Percentiles rank a stretch among this genome's conserved stretches.
These are phyloP conservation scores for Python bivittatus DNA, from an alignment of 2,113 vertebrate species.

Conservation along the genomic window DNA sequence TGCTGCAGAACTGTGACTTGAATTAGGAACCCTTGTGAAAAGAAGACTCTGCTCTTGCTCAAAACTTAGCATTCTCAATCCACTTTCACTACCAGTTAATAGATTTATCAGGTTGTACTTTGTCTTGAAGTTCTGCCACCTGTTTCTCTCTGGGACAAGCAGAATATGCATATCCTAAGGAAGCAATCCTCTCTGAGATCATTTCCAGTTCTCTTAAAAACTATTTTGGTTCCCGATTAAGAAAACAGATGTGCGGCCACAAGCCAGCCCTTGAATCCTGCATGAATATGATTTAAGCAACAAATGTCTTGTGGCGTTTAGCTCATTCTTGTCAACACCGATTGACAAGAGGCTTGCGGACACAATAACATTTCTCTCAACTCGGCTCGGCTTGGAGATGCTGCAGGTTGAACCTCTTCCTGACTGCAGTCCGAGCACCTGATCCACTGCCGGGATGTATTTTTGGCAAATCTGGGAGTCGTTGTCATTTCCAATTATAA, in stretches of 20 bases:
- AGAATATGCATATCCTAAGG: not conserved
- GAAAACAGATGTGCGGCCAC: not conserved
- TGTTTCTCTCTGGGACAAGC: not conserved
- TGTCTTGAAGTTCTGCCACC: not conserved
- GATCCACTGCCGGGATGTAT: not conserved
- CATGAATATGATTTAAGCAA: not conserved
- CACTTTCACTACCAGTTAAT: not conserved
- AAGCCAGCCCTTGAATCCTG: not conserved
- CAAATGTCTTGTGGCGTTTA: not conserved
- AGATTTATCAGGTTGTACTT: not conserved
- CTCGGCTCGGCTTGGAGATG: not conserved
- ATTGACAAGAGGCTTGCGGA: not conserved
- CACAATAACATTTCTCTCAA: not conserved
- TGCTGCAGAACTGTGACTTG: slow-evolving; percentile 1
- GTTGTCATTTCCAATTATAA: not conserved
- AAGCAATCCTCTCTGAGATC: not conserved
- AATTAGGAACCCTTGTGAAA: not conserved
- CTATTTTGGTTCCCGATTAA: not conserved
- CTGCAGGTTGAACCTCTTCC: not conserved
- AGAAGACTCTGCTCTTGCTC: not conserved
- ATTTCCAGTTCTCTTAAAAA: not conserved
- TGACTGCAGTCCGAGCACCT: not conserved
- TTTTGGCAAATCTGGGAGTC: not conserved
- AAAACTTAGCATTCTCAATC: not conserved
- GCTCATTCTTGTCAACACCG: not conserved